These are phyloP conservation scores for Allophyes oxyacanthae DNA, from an alignment of 2,888 invertebrate genomes.

Conservation along the genomic window DNA sequence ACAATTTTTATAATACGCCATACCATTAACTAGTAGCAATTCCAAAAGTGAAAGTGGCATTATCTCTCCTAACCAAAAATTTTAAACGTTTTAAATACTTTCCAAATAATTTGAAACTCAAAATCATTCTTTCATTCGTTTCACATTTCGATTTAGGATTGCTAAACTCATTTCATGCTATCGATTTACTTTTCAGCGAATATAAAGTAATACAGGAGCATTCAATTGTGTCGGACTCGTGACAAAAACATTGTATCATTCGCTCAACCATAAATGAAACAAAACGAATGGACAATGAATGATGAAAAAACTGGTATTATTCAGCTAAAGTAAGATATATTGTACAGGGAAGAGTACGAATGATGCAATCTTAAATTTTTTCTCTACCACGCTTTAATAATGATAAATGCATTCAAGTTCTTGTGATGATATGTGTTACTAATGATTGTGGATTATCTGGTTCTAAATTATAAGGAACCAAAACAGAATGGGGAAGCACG, in stretches of 20 bases:
- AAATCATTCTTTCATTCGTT: slow-evolving; percentile 3
- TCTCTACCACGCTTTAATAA: slow-evolving; percentile 43
- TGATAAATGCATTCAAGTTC: slow-evolving; percentile 44
- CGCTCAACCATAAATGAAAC: slow-evolving; percentile 29
- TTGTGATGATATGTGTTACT: slow-evolving; percentile 10
- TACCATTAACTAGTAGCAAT: slow-evolving; percentile 48
- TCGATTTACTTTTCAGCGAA: slow-evolving; percentile 19
- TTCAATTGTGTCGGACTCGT: slow-evolving; percentile 15
- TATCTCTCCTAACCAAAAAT: not conserved
- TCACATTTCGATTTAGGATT: slow-evolving; percentile 12
- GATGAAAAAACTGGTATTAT: slow-evolving; percentile 44
- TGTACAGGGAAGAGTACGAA: slow-evolving; percentile 28
- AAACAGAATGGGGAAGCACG: not conserved
- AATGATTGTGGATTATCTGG: slow-evolving; percentile 22
- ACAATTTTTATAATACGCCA: slow-evolving; percentile 10
- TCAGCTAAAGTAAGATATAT: slow-evolving; percentile 54
- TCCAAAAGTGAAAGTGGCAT: slow-evolving; percentile 42
- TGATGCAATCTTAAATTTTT: slow-evolving; percentile 56
- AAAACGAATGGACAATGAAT: slow-evolving; percentile 40
- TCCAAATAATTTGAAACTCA: slow-evolving; percentile 9
- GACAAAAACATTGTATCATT: slow-evolving; percentile 30
- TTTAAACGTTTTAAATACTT: slow-evolving; percentile 22
- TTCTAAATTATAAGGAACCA: not conserved
- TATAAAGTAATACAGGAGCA: slow-evolving; percentile 10
- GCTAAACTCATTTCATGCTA: slow-evolving; percentile 6